phyloP scores from a whole-genome alignment of 53 echinoderm and acorn worm genomes.

The Holothuria leucospilota region DNA sequence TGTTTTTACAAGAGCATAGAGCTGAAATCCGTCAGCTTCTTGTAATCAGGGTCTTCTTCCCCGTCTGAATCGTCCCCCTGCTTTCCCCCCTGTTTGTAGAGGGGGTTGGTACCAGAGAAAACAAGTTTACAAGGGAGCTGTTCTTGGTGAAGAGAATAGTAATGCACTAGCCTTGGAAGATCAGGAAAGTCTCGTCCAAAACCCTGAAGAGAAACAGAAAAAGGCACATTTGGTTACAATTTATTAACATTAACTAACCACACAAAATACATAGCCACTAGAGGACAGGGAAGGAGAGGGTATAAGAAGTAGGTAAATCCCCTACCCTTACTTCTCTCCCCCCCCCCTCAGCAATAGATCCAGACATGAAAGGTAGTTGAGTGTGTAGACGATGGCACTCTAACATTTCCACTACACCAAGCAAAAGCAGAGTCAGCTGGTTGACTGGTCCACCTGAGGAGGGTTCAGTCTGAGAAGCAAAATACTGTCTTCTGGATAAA shows the following conservation, averaged over 20 bases:
- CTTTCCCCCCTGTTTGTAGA: constrained; percentile 76
- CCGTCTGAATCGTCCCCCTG: constrained; percentile 65
- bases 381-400: no score
- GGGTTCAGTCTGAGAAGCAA: no score
- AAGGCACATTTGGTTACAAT: not conserved
- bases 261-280: not conserved
- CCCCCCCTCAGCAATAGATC: no score
- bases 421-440: no score
- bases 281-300: not conserved
- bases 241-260: not conserved
- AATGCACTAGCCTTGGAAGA: constrained; percentile 89
- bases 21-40: constrained; percentile 86
- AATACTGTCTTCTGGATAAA: no score
- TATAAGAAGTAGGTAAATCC: not conserved
- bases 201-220: constrained; percentile 64
- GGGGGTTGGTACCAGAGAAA: constrained; percentile 87
- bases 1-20: constrained; percentile 54
- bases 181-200: constrained; percentile 96
- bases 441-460: no score
- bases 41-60: constrained; percentile 89
- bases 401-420: no score
- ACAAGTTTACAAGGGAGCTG: constrained; percentile 90
- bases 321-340: no score
- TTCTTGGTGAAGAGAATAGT: constrained; percentile 89
- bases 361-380: no score